A percentile compares a stretch with the other conserved stretches of the same genome.
phyloP scores from a whole-genome alignment of 2,888 invertebrate species.

The Melieria picta region DNA sequence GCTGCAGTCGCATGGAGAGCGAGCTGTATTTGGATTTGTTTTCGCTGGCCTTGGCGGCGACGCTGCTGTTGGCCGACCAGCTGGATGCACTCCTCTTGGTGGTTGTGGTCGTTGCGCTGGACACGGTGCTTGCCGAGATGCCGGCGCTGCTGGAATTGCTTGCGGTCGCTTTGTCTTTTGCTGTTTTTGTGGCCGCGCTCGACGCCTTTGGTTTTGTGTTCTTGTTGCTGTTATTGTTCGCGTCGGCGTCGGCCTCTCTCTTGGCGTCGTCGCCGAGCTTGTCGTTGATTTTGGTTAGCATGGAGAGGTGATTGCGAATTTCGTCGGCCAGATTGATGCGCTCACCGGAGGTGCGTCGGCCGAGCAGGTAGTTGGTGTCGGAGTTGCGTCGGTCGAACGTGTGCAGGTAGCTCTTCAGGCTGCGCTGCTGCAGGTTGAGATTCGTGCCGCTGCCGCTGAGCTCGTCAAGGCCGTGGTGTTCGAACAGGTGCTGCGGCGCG shows the following conservation, averaged over 20 bases:
- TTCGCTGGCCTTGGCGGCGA: conserved; percentile 18
- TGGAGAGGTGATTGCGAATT: conserved; percentile 81
- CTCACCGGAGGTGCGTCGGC: conserved; percentile 70
- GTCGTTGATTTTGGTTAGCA: conserved; percentile 75
- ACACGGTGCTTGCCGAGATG: conserved; percentile 16
- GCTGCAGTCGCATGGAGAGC: conserved; percentile 56
- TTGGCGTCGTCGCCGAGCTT: conserved; percentile 54
- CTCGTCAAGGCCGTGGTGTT: conserved; percentile 54
- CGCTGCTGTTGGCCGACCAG: not conserved
- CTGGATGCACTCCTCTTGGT: conserved; percentile 15
- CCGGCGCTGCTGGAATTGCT: not conserved
- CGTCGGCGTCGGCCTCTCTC: conserved; percentile 13
- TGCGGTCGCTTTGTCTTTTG: not conserved
- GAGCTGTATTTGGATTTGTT: conserved; percentile 35
- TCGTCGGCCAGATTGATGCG: conserved; percentile 82
- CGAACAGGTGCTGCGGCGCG: conserved; percentile 51
- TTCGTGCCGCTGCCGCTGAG: conserved; percentile 52
- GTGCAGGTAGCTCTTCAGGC: conserved; percentile 65
- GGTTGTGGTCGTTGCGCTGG: conserved; percentile 25
- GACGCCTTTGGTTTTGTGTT: conserved; percentile 30
- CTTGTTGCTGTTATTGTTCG: conserved; percentile 35
- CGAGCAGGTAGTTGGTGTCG: conserved; percentile 77
- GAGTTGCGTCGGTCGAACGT: conserved; percentile 79
- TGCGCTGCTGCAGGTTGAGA: conserved; percentile 51
- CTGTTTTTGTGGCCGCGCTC: not conserved